Evolutionary conservation across 2,797 vertebrate species (phyloP).

Genomic region (Enoplosus armatus): DNA sequence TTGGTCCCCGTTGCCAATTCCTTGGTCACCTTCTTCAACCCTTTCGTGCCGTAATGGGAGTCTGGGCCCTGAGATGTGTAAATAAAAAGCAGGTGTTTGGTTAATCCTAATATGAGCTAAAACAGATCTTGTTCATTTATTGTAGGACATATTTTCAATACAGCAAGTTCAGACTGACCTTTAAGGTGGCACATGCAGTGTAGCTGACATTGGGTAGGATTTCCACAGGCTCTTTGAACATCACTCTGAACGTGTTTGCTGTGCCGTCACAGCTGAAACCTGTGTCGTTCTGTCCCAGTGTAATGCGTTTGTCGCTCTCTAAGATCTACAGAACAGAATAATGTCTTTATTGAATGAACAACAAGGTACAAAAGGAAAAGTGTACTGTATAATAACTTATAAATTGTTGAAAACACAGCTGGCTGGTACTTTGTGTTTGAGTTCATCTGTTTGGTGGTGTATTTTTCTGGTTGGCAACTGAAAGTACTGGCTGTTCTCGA

Average conservation of each 20-base stretch:
- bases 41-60: slow-evolving; percentile 98
- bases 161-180: slow-evolving; percentile 84
- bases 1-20: slow-evolving; percentile 93
- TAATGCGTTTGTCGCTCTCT: slow-evolving; percentile 96
- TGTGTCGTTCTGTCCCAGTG: slow-evolving; percentile 97
- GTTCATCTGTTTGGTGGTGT: neutral
- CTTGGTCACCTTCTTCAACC: slow-evolving; percentile 96
- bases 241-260: slow-evolving; percentile 95
- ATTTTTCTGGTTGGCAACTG: neutral
- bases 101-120: neutral
- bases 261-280: slow-evolving; percentile 98
- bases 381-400: neutral
- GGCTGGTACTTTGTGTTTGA: neutral
- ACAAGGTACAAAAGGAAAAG: neutral
- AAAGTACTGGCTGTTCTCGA: neutral
- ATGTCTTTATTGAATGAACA: slow-evolving; percentile 4
- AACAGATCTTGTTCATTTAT: neutral
- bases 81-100: neutral
- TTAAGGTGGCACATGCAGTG: slow-evolving; percentile 96
- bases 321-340: slow-evolving; percentile 87
- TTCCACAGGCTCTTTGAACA: slow-evolving; percentile 99
- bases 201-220: slow-evolving; percentile 97
- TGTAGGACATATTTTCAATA: neutral
- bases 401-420: neutral
- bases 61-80: slow-evolving; percentile 90